Base-by-base conservation (phyloP, 1,140 invertebrate genomes). In the Micrasema longulum region DNA sequence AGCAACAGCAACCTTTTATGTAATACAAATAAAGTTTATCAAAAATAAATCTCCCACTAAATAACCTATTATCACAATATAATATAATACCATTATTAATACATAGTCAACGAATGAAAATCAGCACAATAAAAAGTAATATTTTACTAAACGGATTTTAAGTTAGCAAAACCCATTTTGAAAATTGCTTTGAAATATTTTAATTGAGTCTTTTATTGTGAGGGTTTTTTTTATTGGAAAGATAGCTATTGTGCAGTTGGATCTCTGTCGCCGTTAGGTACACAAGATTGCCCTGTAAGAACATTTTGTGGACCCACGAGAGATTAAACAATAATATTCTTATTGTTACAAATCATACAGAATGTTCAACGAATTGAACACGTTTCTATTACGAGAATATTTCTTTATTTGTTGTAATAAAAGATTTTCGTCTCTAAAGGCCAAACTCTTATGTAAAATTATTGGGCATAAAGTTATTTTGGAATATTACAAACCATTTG, bases 261-360 rank as follows among this genome's bases (percentile, higher is more conserved):
- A n/a, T n/a, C n/a, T n/a, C n/a, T n/a, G 53, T 16, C 12, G 53
- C 14, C n/a, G 20, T 57, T 14, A 26, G 12, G 6, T 26, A 9
- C 53, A 57, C 53, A 57, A 57, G 36, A 31, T 57, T 31, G 26
- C 1, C n/a, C 20, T 35, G 52, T 52, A 14, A 4, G 31, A 12
- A 10, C 31, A 26, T 36, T 38, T 23, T 57, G 26, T 36, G 53
- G 5, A 35, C 53, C 53, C 26, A 57, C 31, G 53, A 57, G 14
- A 57, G 31, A 57, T 57, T 57, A 57, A 38, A 57, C 53, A 36
- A 57, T 57, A 57, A 57, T 57, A 57, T 16, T 16, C 53, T 36
- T 14, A 36, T 57, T 36, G 31, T 57, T 57, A 38, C 12, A 57
- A 57, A 16, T 57, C 53, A 57, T 57, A 57, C 26, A 57, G 53